A percentile compares a stretch with the other conserved stretches of the same genome.
Evolutionary conservation across 2,888 invertebrate species (phyloP).

Genomic region (Ophion ventricosus): DNA sequence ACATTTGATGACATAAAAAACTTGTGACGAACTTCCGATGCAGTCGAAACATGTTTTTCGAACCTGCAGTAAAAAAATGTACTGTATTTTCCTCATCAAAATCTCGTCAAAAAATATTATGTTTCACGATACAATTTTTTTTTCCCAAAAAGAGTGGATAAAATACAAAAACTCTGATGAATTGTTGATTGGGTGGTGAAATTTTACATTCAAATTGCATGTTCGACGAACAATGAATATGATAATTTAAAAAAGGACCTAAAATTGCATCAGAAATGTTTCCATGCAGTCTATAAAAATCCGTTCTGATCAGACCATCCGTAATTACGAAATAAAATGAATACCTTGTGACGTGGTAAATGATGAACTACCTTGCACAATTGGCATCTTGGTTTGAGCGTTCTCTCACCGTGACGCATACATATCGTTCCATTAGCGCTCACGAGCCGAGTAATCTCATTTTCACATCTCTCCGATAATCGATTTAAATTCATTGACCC

Average conservation of each 20-base stretch:
- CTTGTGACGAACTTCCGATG: neutral
- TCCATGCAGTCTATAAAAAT: neutral
- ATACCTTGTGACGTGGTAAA: neutral
- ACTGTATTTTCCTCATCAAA: no score
- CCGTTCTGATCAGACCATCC: neutral
- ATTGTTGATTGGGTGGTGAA: no score
- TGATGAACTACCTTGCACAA: constrained; percentile 2
- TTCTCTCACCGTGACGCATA: constrained; percentile 36
- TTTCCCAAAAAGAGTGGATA: no score
- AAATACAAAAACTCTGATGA: no score
- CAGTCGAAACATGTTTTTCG: neutral
- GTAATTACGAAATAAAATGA: neutral
- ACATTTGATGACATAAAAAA: neutral
- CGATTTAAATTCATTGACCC: constrained; percentile 47
- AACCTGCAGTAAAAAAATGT: neutral
- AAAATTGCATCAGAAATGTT: no score
- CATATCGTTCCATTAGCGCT: constrained; percentile 38
- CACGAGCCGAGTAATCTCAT: constrained; percentile 20
- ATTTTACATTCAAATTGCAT: no score
- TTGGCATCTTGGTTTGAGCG: constrained; percentile 26
- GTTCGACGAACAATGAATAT: no score
- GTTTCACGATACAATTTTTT: no score
- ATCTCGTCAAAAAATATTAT: no score
- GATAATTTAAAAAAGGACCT: no score
- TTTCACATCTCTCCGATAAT: constrained; percentile 17